Conservation (phyloP, 1,140 invertebrate genomes). For the Chlorops oryzae region DNA sequence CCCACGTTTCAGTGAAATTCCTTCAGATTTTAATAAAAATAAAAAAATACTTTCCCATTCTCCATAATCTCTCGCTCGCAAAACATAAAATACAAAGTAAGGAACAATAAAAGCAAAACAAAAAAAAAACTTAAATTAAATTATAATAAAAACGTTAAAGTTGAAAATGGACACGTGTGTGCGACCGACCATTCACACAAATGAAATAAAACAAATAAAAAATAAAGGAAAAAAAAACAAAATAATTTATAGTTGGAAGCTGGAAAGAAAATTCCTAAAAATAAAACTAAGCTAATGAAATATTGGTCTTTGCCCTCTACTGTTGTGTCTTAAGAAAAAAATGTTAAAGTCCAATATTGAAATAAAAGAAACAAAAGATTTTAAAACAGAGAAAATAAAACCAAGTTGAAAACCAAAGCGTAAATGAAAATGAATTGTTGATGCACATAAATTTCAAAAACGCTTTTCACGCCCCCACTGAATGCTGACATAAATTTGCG, state of each 20-base stretch:
- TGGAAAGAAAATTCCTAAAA: background rate
- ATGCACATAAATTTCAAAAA: conserved; percentile 6
- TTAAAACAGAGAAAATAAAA: background rate
- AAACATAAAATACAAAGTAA: conserved; percentile 12
- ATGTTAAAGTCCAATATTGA: background rate
- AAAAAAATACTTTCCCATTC: conserved; percentile 13
- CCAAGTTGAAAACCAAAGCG: background rate
- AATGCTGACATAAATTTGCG: background rate
- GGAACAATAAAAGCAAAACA: background rate
- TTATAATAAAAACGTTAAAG: conserved; percentile 10
- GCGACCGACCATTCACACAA: background rate
- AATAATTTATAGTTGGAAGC: background rate
- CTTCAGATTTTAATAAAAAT: background rate
- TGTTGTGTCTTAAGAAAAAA: conserved; percentile 1
- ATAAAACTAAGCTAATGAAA: background rate
- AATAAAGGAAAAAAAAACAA: background rate
- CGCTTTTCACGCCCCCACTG: conserved; percentile 1
- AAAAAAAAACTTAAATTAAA: background rate
- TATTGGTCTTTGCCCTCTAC: background rate
- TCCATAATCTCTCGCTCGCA: conserved; percentile 10
- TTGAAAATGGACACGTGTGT: conserved; percentile 9
- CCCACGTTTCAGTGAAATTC: conserved; percentile 4
- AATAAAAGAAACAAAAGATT: background rate
- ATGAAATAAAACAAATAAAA: background rate
- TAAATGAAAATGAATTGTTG: background rate